Evolutionary conservation across 1,140 invertebrate genomes (phyloP).

Genomic region (Zaprionus inermis): DNA sequence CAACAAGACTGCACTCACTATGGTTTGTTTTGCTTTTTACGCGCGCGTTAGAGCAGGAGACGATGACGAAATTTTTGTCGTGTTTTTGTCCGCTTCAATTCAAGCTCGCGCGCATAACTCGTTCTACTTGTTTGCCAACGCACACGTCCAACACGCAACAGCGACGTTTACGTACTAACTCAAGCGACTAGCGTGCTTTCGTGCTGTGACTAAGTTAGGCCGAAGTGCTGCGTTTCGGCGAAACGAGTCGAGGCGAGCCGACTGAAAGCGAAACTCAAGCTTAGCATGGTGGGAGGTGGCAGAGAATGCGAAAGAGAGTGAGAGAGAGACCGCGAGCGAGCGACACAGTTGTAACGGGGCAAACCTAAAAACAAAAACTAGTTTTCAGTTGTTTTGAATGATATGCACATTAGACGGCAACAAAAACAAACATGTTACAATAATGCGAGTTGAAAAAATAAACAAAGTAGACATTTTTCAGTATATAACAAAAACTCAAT

Average conservation of each 20-base stretch:
- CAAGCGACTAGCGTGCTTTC: constrained; percentile 26
- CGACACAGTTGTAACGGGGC: background rate
- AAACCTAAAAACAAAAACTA: constrained; percentile 17
- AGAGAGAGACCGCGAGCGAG: too few relatives aligned
- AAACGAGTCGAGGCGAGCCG: constrained; percentile 11
- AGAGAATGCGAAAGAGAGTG: background rate
- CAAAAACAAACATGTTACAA: background rate
- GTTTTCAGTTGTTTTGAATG: background rate
- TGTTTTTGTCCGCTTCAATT: constrained; percentile 54
- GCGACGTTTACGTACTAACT: constrained; percentile 62
- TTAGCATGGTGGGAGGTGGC: background rate
- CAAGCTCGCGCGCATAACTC: background rate
- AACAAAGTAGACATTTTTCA: constrained; percentile 15
- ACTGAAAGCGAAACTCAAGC: constrained; percentile 37
- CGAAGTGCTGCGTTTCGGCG: constrained; percentile 20
- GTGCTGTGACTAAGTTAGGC: constrained; percentile 50
- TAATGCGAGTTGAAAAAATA: background rate
- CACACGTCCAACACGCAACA: constrained; percentile 52
- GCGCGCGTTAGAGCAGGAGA: constrained; percentile 58
- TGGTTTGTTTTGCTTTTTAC: constrained; percentile 55
- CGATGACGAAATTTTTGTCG: constrained; percentile 65
- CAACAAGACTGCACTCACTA: constrained; percentile 65
- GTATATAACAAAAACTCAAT: background rate
- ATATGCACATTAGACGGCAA: background rate
- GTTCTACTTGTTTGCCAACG: background rate